These are phyloP conservation scores for Lagopus leucura DNA, from an alignment of 2,113 vertebrate species.

Conservation along the genomic window DNA sequence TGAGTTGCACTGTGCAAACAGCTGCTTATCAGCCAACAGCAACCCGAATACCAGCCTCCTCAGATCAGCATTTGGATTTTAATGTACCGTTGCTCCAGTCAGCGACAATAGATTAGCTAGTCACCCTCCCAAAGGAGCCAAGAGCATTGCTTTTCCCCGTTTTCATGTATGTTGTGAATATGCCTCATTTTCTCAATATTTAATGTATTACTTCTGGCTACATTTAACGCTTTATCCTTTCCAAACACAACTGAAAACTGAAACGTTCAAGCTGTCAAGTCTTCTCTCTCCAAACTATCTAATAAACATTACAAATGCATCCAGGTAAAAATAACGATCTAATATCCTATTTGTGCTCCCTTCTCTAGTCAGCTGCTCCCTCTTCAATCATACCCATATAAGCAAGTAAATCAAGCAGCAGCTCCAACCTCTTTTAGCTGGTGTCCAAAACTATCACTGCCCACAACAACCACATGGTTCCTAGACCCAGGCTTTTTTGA, in stretches of 20 bases:
- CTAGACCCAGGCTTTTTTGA: not conserved
- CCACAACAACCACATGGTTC: not conserved
- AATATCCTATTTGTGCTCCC: not conserved
- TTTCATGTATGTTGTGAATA: fast-evolving
- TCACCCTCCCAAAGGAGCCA: not conserved
- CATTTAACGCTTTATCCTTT: not conserved
- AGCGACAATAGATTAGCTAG: not conserved
- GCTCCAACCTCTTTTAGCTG: not conserved
- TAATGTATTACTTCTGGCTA: not conserved
- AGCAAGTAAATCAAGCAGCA: not conserved
- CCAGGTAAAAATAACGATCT: not conserved
- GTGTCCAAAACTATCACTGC: not conserved
- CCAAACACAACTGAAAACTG: not conserved
- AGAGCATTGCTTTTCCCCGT: not conserved
- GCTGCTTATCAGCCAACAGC: not conserved
- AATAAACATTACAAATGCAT: not conserved
- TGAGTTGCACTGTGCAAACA: not conserved
- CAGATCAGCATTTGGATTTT: not conserved
- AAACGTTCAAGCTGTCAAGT: not conserved
- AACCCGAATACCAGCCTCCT: not conserved
- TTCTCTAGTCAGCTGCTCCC: not conserved
- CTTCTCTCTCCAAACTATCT: not conserved
- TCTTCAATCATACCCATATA: not conserved
- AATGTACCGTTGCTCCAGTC: not conserved
- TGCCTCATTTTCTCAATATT: not conserved